Evolutionary conservation across 2,113 vertebrate genomes (phyloP), one percentile per base, ranked within the genome.

Genomic region (Aepyceros melampus): DNA sequence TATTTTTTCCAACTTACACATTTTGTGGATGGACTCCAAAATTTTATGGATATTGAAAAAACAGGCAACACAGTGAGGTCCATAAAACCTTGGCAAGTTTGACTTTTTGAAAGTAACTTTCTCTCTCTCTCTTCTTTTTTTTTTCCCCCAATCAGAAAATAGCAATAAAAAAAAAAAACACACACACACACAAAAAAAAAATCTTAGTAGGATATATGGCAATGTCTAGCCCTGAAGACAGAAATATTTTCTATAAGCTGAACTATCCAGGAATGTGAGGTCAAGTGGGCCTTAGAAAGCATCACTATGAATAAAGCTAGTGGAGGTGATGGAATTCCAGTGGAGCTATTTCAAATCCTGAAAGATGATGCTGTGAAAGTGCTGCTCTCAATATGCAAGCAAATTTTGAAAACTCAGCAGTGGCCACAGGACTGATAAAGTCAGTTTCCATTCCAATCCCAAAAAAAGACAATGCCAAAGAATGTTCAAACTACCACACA

Each of bases 111-210:
- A 55, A 89, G 51, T 97, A 98, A 97, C 97, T 98, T 95, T 96
- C 82, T 17, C 62, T 67, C 33, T 64, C 31, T 64, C 15, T 62
- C 25, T 14, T 2, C 13, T 29, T n/a, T 2, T 96, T 92, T 97
- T 96, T 88, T 96, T 88, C 88, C 78, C 78, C 2, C 89, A 49
- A 96, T 91, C 86, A 58, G 7, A 97, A 27, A 11, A 96, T 40
- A 96, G 43, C 85, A 95, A 97, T 97, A 98, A 98, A 98, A 97
- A n/a, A n/a, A n/a, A n/a, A n/a, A n/a, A n/a, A n/a, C n/a, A n/a
- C n/a, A n/a, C n/a, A n/a, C n/a, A n/a, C n/a, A 60, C 21, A 36
- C 53, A 95, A 89, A 95, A 86, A 86, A 92, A 95, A 91, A 97
- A 94, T 86, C 25, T 94, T 97, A 97, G 96, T 95, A 96, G 58